Evolutionary conservation across 2,797 vertebrate genomes (phyloP).

Genomic region (Cetoscarus ocellatus): DNA sequence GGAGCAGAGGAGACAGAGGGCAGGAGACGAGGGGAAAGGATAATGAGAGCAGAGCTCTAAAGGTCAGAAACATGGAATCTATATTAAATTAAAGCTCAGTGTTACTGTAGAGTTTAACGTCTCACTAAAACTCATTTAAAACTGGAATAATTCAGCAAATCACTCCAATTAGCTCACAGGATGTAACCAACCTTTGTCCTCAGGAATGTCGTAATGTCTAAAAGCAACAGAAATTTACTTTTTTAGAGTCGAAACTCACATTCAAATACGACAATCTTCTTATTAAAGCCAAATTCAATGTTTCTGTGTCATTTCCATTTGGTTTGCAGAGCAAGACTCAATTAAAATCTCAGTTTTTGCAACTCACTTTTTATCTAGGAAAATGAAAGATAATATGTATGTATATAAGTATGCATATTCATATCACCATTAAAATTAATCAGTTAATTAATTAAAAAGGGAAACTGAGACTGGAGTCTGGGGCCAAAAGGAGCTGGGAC

Average conservation of each 20-base stretch:
- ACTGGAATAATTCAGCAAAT: conserved; percentile 19
- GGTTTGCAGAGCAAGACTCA: too few relatives aligned
- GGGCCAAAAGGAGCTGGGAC: too few relatives aligned
- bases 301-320: too few relatives aligned
- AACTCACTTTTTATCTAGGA: too few relatives aligned
- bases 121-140: not conserved
- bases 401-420: too few relatives aligned
- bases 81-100: conserved; percentile 8
- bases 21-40: not conserved
- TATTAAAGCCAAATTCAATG: not conserved
- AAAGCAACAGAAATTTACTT: not conserved
- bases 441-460: too few relatives aligned
- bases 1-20: conserved; percentile 18
- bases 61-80: not conserved
- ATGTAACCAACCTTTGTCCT: not conserved
- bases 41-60: not conserved
- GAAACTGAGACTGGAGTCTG: too few relatives aligned
- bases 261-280: not conserved
- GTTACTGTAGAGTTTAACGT: conserved; percentile 4
- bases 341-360: too few relatives aligned
- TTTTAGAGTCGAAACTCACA: not conserved
- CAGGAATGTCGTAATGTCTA: not conserved
- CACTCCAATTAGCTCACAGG: conserved; percentile 33
- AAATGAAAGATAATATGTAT: too few relatives aligned
- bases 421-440: too few relatives aligned